Evolutionary conservation across 2,888 invertebrate species (phyloP), one percentile per base, ranked within the genome.

Genomic region (Scaptomyza reducta): DNA sequence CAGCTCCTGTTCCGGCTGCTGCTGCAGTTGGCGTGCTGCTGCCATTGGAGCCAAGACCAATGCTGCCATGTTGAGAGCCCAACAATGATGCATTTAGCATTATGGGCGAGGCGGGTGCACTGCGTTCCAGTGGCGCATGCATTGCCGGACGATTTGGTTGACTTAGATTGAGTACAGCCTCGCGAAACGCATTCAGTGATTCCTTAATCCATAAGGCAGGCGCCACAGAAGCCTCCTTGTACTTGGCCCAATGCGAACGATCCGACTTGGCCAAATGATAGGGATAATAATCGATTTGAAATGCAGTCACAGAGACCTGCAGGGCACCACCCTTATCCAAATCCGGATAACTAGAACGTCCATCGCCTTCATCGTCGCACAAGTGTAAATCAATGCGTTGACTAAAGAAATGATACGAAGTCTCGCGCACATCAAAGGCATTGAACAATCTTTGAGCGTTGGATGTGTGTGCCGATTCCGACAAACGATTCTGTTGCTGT

Each of bases 311-410:
- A 0, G 96, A 96, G 64, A 99, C 95, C 93, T 99, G 99, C 56
- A 99, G 92, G 0, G 99, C 98, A 1, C 98, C 99, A 2, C 98
- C 98, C 74, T 96, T 96, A 78, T 95, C 94, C 25, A 98, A 92
- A 41, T 96, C 95, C 0, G 97, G 97, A 93, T 97, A 96, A 67
- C 94, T 94, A 0, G 97, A 97, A 75, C 97, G 93, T 2, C 97
- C 97, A 92, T 95, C 93, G 79, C 97, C 97, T 67, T 96, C 95
- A 91, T 99, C 99, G 91, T 99, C 99, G 90, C 98, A 98, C 35
- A 99, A 93, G 92, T 99, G 99, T 66, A 99, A 93, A 92, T 99
- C 98, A 86, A 99, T 97, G 87, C 97, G 94, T 71, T 97, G 97
- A 61, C 97, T 97, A 53, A 96, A 94, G 90, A 99, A 95, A 92